A percentile compares a stretch with the other conserved stretches of the same genome.
These are phyloP conservation scores for Brassicogethes aeneus DNA, from an alignment of 2,888 invertebrate species.

Conservation along the genomic window DNA sequence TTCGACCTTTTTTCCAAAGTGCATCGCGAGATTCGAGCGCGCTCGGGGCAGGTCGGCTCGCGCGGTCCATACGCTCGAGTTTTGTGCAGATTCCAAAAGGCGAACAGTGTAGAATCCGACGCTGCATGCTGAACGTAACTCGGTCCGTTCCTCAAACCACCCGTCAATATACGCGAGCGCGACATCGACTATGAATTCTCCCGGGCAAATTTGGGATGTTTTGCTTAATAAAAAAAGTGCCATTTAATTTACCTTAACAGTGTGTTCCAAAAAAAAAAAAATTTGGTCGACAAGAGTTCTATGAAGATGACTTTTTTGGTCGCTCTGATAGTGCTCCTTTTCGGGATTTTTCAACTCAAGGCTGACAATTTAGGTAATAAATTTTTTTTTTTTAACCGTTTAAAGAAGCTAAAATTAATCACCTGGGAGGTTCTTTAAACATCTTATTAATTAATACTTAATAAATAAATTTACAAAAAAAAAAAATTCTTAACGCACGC, in stretches of 20 bases:
- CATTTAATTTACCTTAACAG: no score
- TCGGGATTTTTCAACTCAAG: not conserved
- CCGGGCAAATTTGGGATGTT: no score
- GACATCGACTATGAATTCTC: not conserved
- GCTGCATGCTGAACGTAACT: not conserved
- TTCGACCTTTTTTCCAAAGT: no score
- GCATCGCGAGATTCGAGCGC: not conserved
- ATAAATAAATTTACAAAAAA: no score
- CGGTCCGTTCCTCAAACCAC: not conserved
- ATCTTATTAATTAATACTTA: no score
- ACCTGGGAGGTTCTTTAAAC: no score
- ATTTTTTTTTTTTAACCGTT: no score
- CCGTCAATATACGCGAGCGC: not conserved
- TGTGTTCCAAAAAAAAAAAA: no score
- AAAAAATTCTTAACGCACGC: no score
- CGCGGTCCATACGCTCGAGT: not conserved
- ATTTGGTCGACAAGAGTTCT: no score
- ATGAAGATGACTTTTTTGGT: not conserved
- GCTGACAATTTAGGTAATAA: slow-evolving; percentile 1
- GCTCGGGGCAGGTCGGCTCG: not conserved
- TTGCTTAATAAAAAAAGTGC: no score
- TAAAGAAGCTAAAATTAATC: no score
- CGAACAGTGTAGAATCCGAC: slow-evolving; percentile 1
- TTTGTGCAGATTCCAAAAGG: not conserved
- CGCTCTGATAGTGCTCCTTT: not conserved